Conservation (phyloP, 2,888 invertebrate genomes). For the Acronicta psi region DNA sequence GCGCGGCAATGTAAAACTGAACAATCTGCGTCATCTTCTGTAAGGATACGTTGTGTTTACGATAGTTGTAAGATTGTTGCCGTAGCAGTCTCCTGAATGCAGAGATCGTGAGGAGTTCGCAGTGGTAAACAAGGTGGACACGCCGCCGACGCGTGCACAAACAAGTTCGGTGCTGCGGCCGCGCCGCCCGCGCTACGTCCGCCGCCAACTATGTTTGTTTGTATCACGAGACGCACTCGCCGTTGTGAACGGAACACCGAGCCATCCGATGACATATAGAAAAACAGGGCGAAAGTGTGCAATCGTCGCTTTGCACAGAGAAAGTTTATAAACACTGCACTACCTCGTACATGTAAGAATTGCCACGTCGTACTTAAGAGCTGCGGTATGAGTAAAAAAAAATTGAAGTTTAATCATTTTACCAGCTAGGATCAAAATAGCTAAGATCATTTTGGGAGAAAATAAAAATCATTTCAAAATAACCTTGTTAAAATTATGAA, state of each 20-base stretch:
- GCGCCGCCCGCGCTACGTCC: no score
- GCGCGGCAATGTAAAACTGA: constrained; percentile 33
- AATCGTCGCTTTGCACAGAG: constrained; percentile 68
- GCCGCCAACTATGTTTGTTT: constrained; percentile 57
- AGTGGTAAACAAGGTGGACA: constrained; percentile 85
- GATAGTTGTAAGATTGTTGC: constrained; percentile 62
- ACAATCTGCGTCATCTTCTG: constrained; percentile 33
- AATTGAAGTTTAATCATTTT: background rate
- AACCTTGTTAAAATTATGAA: no score
- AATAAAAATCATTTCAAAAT: no score
- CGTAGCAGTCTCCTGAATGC: constrained; percentile 68
- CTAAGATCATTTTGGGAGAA: no score
- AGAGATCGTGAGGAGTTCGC: constrained; percentile 72
- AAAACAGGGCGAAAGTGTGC: constrained; percentile 78
- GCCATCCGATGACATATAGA: constrained; percentile 57
- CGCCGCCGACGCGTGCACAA: constrained; percentile 85
- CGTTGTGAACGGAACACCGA: constrained; percentile 49
- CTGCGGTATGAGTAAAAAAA: background rate
- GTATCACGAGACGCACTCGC: constrained; percentile 52
- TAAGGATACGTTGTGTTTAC: constrained; percentile 54
- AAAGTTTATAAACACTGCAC: constrained; percentile 71
- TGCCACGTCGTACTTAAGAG: constrained; percentile 43
- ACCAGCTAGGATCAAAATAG: no score
- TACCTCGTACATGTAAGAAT: constrained; percentile 21
- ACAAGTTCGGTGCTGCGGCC: constrained; percentile 78